Percentiles rank a stretch among this genome's conserved stretches.
Conservation (phyloP, 1,140 invertebrate species). For the Harpegnathos saltator region DNA sequence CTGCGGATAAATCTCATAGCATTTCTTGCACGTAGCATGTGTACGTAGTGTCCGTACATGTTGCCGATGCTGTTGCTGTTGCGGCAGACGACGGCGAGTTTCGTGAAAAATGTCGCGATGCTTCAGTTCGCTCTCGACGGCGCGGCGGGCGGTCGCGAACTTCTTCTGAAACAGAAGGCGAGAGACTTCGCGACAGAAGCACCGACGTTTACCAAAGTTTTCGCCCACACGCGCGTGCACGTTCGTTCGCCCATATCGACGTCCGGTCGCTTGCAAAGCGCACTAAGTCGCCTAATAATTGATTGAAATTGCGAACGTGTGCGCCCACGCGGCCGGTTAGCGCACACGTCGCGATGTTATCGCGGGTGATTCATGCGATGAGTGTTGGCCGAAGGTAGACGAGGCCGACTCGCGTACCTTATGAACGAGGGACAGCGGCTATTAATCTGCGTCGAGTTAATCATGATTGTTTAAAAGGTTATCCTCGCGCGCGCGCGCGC, state of each 20-base stretch:
- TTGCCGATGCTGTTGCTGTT: too few relatives aligned
- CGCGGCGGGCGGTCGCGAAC: neutral
- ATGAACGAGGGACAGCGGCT: constrained; percentile 12
- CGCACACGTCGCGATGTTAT: constrained; percentile 3
- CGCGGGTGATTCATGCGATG: constrained; percentile 1
- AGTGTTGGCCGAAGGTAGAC: constrained; percentile 16
- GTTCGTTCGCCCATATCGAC: neutral
- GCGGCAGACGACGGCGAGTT: neutral
- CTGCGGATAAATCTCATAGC: neutral
- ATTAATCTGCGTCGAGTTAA: constrained; percentile 45
- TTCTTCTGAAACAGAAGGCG: neutral
- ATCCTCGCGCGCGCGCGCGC: too few relatives aligned
- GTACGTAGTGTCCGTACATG: neutral
- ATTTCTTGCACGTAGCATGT: neutral
- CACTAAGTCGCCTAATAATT: neutral
- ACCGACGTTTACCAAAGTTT: neutral
- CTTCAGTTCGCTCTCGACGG: neutral
- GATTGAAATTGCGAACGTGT: neutral
- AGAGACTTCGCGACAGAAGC: neutral
- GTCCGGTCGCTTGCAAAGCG: neutral
- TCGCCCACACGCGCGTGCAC: neutral
- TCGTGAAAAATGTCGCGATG: neutral
- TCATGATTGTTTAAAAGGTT: constrained; percentile 37
- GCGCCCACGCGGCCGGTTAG: too few relatives aligned
- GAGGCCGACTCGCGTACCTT: neutral